Percentiles rank a stretch among this genome's conserved stretches.
phyloP scores from a whole-genome alignment of 2,888 invertebrate species.

The Ennomos erosarius region DNA sequence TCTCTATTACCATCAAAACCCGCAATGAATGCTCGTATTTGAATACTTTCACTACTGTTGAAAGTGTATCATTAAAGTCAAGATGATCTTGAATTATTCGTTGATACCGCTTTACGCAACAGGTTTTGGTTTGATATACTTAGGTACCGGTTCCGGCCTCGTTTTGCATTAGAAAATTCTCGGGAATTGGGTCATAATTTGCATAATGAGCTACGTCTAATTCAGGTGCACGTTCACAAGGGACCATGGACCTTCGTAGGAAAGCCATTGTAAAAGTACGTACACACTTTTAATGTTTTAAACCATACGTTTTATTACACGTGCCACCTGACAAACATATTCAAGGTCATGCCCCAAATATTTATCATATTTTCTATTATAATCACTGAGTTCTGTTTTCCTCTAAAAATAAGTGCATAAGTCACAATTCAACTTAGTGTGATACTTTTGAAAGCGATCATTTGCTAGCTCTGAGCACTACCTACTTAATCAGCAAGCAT shows the following conservation, averaged over 20 bases:
- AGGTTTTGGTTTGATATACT: constrained; percentile 42
- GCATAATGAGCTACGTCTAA: constrained; percentile 55
- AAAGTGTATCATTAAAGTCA: constrained; percentile 33
- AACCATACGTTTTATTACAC: neutral
- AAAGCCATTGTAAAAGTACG: constrained; percentile 38
- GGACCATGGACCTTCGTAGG: constrained; percentile 45
- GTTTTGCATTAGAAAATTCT: constrained; percentile 54
- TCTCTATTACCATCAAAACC: constrained; percentile 23
- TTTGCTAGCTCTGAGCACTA: neutral
- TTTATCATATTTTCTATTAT: neutral
- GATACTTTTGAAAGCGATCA: constrained; percentile 7
- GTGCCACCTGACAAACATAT: neutral
- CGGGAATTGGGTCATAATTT: constrained; percentile 57
- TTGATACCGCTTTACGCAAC: constrained; percentile 46
- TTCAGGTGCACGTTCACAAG: constrained; percentile 51
- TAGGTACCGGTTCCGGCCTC: constrained; percentile 41
- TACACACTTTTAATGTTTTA: constrained; percentile 2
- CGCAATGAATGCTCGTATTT: constrained; percentile 21
- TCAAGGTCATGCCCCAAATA: neutral
- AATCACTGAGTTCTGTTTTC: neutral
- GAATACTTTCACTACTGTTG: constrained; percentile 38
- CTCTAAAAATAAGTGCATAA: no score
- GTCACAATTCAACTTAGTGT: no score
- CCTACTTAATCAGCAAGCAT: constrained; percentile 4
- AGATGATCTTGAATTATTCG: constrained; percentile 39